phyloP scores from a whole-genome alignment of 2,113 vertebrate genomes.

The Manacus vitellinus region DNA sequence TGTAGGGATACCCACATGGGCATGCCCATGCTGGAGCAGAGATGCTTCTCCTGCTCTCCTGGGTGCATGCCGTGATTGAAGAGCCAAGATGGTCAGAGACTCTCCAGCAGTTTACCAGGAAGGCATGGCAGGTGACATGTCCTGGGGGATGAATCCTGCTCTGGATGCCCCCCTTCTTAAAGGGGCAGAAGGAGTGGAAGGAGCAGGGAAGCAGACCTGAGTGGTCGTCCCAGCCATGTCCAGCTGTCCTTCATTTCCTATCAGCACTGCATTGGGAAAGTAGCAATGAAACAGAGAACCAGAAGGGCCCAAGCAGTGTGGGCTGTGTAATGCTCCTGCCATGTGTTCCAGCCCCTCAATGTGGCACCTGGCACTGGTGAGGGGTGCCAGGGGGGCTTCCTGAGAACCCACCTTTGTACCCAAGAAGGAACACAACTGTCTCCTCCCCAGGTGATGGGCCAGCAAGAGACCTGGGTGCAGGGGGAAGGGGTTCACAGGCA shows the following conservation, averaged over 20 bases:
- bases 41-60: not conserved
- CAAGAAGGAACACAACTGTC: not conserved
- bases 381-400: not conserved
- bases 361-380: not conserved
- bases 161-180: not conserved
- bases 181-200: not conserved
- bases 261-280: not conserved
- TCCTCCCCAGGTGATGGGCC: not conserved
- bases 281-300: not conserved
- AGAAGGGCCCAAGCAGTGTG: not conserved
- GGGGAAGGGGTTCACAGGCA: not conserved
- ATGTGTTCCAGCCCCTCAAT: not conserved
- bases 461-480: not conserved
- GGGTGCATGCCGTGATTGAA: fast-evolving
- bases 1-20: not conserved
- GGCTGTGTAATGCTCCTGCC: not conserved
- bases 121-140: not conserved
- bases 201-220: not conserved
- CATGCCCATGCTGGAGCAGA: fast-evolving
- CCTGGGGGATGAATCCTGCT: not conserved
- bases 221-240: not conserved
- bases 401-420: not conserved
- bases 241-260: not conserved
- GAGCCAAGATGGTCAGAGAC: not conserved
- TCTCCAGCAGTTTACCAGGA: not conserved